Evolutionary conservation across 2,888 invertebrate species (phyloP).

Genomic region (Drosophila paranaensis): DNA sequence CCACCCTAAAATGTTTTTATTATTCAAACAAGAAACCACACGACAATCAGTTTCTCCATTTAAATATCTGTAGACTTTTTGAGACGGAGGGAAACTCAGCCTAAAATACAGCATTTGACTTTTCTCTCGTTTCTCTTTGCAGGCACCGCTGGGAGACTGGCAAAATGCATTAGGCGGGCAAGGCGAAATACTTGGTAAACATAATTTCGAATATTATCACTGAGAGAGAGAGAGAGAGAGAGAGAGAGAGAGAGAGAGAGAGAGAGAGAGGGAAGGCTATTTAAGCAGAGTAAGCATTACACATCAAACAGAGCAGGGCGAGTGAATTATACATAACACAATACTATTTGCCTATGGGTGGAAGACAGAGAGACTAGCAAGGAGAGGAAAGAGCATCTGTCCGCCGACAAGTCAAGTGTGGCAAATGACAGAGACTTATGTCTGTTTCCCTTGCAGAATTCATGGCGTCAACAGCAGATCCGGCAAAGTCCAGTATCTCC

Average conservation of each 20-base stretch:
- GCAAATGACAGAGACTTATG: slow-evolving; percentile 31
- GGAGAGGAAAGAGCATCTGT: neutral
- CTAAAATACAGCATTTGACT: slow-evolving; percentile 7
- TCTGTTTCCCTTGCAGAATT: slow-evolving; percentile 7
- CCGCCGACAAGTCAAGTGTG: slow-evolving; percentile 25
- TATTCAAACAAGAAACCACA: slow-evolving; percentile 21
- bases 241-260: neutral
- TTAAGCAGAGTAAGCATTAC: slow-evolving; percentile 18
- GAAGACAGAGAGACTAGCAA: neutral
- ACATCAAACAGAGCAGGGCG: slow-evolving; percentile 21
- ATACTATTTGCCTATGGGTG: slow-evolving; percentile 26
- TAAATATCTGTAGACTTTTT: slow-evolving; percentile 6
- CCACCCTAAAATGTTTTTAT: slow-evolving; percentile 17
- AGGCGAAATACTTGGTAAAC: slow-evolving; percentile 33
- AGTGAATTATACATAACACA: slow-evolving; percentile 29
- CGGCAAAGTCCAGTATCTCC: neutral
- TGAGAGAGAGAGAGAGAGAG: neutral
- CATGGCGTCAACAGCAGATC: slow-evolving; percentile 24
- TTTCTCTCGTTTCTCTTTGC: slow-evolving; percentile 32
- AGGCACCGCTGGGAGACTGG: slow-evolving; percentile 19
- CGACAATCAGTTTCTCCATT: slow-evolving; percentile 23
- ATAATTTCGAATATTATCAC: slow-evolving; percentile 30
- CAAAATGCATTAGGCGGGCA: slow-evolving; percentile 40
- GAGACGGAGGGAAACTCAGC: neutral
- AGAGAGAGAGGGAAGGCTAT: neutral